phyloP scores from a whole-genome alignment of 2,888 invertebrate species.

The Epirrhoe tristata region DNA sequence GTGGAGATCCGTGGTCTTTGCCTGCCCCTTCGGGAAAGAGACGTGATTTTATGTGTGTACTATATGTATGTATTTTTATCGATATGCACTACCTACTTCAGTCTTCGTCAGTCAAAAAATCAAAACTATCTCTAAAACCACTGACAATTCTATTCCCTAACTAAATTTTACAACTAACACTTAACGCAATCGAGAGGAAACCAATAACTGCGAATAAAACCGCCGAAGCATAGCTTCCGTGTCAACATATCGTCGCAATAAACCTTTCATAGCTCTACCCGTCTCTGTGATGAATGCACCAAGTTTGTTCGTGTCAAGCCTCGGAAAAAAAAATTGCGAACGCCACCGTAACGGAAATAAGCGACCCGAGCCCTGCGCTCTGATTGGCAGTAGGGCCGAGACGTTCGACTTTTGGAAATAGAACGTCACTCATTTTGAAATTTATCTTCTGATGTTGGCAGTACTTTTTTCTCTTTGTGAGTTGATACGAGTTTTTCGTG shows the following conservation, averaged over 20 bases:
- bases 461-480: not conserved
- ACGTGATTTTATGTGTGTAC: no score
- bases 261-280: conserved; percentile 52
- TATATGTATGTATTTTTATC: no score
- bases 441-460: conserved; percentile 14
- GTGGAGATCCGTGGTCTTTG: no score
- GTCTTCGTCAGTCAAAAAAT: no score
- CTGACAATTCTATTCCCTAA: not conserved
- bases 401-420: conserved; percentile 39
- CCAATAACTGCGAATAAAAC: not conserved
- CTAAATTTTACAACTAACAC: not conserved
- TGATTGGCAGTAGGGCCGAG: conserved; percentile 70
- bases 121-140: not conserved
- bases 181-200: not conserved
- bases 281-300: conserved; percentile 74
- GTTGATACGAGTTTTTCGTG: not conserved
- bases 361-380: conserved; percentile 63
- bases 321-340: conserved; percentile 65
- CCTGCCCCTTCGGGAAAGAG: no score
- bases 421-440: conserved; percentile 37
- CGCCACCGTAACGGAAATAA: conserved; percentile 69
- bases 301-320: conserved; percentile 77
- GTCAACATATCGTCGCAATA: conserved; percentile 25
- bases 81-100: no score
- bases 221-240: conserved; percentile 1